Conservation (phyloP, 2,797 vertebrate genomes). For the Acanthornis magna region DNA sequence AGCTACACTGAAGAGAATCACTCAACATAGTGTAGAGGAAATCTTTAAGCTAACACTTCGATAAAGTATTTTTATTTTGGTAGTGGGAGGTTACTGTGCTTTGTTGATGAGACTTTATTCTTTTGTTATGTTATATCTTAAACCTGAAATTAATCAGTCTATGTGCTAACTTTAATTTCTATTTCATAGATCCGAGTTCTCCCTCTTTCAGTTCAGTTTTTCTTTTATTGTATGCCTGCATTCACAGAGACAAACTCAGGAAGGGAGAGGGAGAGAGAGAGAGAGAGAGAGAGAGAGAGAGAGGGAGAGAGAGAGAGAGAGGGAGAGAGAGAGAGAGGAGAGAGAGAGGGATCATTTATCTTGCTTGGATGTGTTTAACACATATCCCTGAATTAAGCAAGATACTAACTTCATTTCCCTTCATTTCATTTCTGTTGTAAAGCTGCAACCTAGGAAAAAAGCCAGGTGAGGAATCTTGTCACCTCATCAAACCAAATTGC, state of each 20-base stretch:
- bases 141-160: background rate
- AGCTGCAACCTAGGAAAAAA: slow-evolving; percentile 32
- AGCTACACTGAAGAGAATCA: background rate
- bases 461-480: slow-evolving; percentile 24
- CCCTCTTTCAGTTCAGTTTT: background rate
- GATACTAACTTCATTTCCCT: slow-evolving; percentile 55
- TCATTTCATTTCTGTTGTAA: slow-evolving; percentile 36
- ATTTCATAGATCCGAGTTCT: background rate
- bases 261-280: background rate
- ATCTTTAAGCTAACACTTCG: background rate
- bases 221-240: background rate
- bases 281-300: background rate
- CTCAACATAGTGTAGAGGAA: background rate
- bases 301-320: no score
- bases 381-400: slow-evolving; percentile 57
- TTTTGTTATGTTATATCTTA: background rate
- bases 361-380: slow-evolving; percentile 54
- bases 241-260: slow-evolving; percentile 27
- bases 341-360: slow-evolving; percentile 27
- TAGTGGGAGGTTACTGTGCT: background rate
- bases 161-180: background rate
- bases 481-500: slow-evolving; percentile 8
- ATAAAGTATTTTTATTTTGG: background rate
- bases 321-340: background rate
- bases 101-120: slow-evolving; percentile 3